These are phyloP conservation scores for Litoditis marina DNA, from an alignment of 2,888 invertebrate genomes.

Conservation along the genomic window DNA sequence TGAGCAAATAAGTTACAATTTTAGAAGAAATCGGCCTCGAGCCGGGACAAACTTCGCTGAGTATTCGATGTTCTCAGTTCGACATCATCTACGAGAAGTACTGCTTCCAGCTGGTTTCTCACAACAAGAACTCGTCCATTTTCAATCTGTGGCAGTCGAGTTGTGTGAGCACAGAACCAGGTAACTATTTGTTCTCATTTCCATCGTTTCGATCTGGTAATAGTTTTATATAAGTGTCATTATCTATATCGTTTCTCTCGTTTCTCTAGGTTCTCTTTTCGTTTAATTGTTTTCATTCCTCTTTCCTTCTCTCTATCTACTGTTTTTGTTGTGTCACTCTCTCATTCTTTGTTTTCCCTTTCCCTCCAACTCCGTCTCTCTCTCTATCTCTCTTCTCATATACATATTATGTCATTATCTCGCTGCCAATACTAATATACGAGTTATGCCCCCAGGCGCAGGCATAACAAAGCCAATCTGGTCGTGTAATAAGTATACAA, in stretches of 20 bases:
- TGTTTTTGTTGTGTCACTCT: too few species aligned
- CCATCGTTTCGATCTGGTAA: not conserved
- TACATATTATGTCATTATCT: not conserved
- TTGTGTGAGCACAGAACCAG: constrained; percentile 56
- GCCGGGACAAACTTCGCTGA: constrained; percentile 22
- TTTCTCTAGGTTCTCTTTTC: too few species aligned
- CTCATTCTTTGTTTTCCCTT: too few species aligned
- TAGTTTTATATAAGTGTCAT: not conserved
- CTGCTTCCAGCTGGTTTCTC: constrained; percentile 55
- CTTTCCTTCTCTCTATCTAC: too few species aligned
- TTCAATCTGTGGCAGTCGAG: constrained; percentile 51
- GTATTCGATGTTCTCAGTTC: constrained; percentile 47
- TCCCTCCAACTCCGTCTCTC: not conserved
- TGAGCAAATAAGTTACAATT: not conserved
- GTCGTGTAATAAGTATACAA: too few species aligned
- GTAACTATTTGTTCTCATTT: constrained; percentile 24
- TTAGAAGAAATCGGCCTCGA: constrained; percentile 37
- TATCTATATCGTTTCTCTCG: too few species aligned
- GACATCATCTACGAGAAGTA: constrained; percentile 56
- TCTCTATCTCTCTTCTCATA: constrained; percentile 1
- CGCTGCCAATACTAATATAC: constrained; percentile 12
- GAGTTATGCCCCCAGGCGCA: constrained; percentile 13
- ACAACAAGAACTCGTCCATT: constrained; percentile 34
- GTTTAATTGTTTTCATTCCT: too few species aligned
- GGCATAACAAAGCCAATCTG: constrained; percentile 18